These are phyloP conservation scores for Salticus scenicus DNA, from an alignment of 2,888 invertebrate genomes.

Conservation along the genomic window DNA sequence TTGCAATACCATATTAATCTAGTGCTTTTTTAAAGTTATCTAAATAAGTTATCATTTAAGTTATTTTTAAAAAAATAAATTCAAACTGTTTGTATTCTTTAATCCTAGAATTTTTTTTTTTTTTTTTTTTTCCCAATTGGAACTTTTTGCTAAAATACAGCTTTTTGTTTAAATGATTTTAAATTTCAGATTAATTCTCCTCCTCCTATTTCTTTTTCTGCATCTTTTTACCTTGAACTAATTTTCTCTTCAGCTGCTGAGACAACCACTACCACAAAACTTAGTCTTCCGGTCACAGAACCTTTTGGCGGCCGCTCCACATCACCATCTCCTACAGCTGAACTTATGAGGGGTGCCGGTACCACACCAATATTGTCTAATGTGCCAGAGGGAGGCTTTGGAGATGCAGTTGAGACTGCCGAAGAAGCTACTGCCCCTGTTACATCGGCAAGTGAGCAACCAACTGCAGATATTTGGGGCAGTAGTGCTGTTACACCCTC, in stretches of 20 bases:
- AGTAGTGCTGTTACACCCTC: background rate
- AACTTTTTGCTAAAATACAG: no score
- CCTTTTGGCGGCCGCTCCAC: constrained; percentile 70
- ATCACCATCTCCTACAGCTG: constrained; percentile 72
- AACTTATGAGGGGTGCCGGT: constrained; percentile 72
- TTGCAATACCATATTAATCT: no score
- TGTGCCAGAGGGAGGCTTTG: constrained; percentile 70
- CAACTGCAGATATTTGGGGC: constrained; percentile 47
- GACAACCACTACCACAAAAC: constrained; percentile 53
- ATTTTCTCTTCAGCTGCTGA: constrained; percentile 58
- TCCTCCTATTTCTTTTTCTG: background rate
- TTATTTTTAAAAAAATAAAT: no score
- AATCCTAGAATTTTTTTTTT: no score
- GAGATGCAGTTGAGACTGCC: constrained; percentile 57
- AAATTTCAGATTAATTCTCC: no score
- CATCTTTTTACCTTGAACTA: constrained; percentile 33
- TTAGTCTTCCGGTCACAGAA: constrained; percentile 72
- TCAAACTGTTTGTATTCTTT: no score
- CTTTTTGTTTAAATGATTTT: no score
- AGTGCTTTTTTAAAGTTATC: no score
- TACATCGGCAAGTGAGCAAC: constrained; percentile 18
- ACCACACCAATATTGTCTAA: constrained; percentile 73
- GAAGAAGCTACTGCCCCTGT: constrained; percentile 53
- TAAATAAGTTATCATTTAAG: no score
- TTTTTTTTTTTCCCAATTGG: no score